phyloP scores from a whole-genome alignment of 2,888 invertebrate species.

The Linhomoeus sp. region DNA sequence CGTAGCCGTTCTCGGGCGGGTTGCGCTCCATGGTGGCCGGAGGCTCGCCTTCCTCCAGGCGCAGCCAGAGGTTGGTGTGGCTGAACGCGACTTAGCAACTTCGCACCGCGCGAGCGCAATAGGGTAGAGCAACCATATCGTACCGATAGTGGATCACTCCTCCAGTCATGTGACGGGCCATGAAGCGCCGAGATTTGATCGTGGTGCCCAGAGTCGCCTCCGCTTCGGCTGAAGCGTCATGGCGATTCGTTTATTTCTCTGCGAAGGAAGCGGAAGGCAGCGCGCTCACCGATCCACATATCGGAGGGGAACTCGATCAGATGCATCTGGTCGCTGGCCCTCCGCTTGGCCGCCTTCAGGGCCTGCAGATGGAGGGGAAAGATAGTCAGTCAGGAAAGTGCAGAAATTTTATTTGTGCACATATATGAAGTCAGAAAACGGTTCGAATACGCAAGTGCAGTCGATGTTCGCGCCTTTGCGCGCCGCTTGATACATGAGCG shows the following conservation, averaged over 20 bases:
- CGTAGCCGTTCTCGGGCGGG: not conserved
- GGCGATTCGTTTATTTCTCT: not conserved
- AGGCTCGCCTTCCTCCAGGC: slow-evolving; percentile 74
- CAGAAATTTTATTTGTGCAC: too few species aligned
- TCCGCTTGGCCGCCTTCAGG: slow-evolving; percentile 67
- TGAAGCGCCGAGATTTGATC: slow-evolving; percentile 64
- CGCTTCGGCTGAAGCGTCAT: slow-evolving; percentile 53
- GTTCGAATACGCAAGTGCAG: too few species aligned
- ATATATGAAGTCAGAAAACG: too few species aligned
- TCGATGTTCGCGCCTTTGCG: too few species aligned
- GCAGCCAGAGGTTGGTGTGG: slow-evolving; percentile 66
- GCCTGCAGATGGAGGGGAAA: slow-evolving; percentile 44
- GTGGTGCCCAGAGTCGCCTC: slow-evolving; percentile 52
- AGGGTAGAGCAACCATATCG: too few species aligned
- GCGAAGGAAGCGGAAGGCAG: not conserved
- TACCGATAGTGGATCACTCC: slow-evolving; percentile 50
- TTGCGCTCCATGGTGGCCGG: slow-evolving; percentile 35
- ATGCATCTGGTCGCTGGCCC: slow-evolving; percentile 48
- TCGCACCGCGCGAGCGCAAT: too few species aligned
- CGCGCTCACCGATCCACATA: slow-evolving; percentile 55
- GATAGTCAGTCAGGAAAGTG: too few species aligned
- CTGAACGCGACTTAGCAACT: slow-evolving; percentile 11
- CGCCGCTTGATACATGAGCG: too few species aligned
- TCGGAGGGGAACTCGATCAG: slow-evolving; percentile 86
- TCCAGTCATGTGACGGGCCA: slow-evolving; percentile 38